Base-by-base conservation (phyloP, 2,888 invertebrate species). In the Clistopyga incitator region DNA sequence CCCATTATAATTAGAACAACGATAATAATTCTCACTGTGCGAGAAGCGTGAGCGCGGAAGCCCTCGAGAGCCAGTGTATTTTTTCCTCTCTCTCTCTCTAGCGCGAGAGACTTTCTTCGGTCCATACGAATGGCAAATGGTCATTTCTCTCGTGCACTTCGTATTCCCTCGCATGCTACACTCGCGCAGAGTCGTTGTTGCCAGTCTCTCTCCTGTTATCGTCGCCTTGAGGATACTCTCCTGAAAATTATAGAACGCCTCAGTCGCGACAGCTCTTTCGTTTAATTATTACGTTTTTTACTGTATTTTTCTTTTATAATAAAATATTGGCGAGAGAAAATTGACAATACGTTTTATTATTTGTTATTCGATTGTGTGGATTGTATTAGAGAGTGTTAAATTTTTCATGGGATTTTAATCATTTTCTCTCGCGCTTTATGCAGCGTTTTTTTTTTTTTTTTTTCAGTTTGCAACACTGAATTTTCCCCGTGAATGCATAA, bases 1-100 rank as follows among this genome's bases (percentile, higher is more conserved):
- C 78, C 64, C 85, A 86, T 88, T 87, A 87, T 86, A 88, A 88
- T 88, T 88, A 88, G 87, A 88, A 87, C 87, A 87, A 86, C 85
- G 87, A 88, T 86, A 88, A 88, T 87, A 87, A 87, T 85, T 87
- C 85, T 84, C 79, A 81, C 86, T 80, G 78, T 71, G 76, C 74
- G 71, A 68, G 78, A 71, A n/a, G 79, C 64, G 74, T 68, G 78
- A 76, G 70, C 71, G 74, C 77, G 80, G 79, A 81, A 84, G 78
- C 78, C 81, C 84, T 81, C 84, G 78, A 84, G 81, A 84, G 75
- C 74, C 68, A 23, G 68, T 76, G 77, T 61, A 25, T 47, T 38
- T 38, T 38, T 38, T 10, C 10, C 38, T 34, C 34, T 34, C 34
- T n/a, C 20, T 50, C 29, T 71, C 50, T 54, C 64, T 74, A 54